Conservation (phyloP, 30 jellyfish, hydroid and myxozoan species). For the Hydractinia symbiolongicarpus region DNA sequence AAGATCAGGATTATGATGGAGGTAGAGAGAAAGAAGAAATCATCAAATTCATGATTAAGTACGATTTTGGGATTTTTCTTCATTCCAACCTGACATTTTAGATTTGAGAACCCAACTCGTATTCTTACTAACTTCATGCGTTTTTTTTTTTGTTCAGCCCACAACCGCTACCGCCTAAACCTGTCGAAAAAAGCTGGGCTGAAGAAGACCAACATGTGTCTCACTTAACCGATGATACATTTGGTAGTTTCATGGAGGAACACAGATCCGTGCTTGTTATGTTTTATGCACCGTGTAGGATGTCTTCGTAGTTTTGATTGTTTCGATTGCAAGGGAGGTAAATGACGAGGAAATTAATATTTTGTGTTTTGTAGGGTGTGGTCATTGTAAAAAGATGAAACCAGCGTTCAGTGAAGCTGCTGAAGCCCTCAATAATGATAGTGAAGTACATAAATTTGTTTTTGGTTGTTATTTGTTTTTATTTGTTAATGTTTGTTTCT, state of each 20-base stretch:
- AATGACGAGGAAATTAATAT: too few relatives aligned
- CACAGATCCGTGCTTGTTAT: slow-evolving; percentile 30
- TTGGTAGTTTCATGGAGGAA: slow-evolving; percentile 25
- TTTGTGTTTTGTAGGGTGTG: slow-evolving; percentile 73
- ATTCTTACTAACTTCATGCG: too few relatives aligned
- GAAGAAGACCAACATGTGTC: slow-evolving; percentile 19
- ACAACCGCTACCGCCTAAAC: slow-evolving; percentile 43
- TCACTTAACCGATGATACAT: slow-evolving; percentile 21
- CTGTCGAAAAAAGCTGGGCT: slow-evolving; percentile 21
- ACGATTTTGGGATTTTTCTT: background rate
- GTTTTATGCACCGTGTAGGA: slow-evolving; percentile 74
- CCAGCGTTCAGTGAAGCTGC: slow-evolving; percentile 86
- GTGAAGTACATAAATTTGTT: background rate
- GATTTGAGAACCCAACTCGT: too few relatives aligned
- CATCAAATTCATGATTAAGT: slow-evolving; percentile 59
- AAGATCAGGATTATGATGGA: slow-evolving; percentile 38
- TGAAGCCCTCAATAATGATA: slow-evolving; percentile 44
- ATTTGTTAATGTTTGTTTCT: background rate
- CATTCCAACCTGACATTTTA: too few relatives aligned
- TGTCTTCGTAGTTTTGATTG: too few relatives aligned
- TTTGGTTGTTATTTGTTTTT: background rate
- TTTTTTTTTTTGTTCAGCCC: slow-evolving; percentile 44
- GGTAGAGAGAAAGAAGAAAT: slow-evolving; percentile 34
- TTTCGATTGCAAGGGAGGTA: too few relatives aligned
- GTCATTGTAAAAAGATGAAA: slow-evolving; percentile 88